Evolutionary conservation across 2,888 invertebrate species (phyloP).

Genomic region (Gymnocheta viridis): DNA sequence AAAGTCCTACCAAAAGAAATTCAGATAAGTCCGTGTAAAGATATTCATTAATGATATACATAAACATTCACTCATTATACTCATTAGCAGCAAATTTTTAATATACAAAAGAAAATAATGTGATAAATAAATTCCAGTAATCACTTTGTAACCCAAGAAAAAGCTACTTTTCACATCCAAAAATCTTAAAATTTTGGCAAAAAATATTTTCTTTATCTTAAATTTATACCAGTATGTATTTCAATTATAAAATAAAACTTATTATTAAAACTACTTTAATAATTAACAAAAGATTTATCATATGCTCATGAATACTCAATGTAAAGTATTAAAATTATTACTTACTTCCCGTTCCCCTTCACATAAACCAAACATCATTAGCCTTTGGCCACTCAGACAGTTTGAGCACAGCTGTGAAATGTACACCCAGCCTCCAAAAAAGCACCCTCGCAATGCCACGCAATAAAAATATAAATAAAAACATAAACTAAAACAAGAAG

Average conservation of each 20-base stretch:
- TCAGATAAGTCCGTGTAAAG: no score
- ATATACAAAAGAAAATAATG: no score
- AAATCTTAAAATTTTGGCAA: no score
- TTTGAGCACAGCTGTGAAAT: slow-evolving; percentile 38
- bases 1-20: no score
- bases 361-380: background rate
- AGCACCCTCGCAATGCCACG: background rate
- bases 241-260: background rate
- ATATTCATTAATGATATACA: no score
- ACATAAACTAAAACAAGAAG: background rate
- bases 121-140: no score
- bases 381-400: slow-evolving; percentile 46
- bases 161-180: no score
- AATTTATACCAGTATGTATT: background rate
- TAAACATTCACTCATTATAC: no score
- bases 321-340: slow-evolving; percentile 22
- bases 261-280: background rate
- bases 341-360: background rate
- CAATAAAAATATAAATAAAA: background rate
- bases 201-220: background rate
- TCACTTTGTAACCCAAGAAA: no score
- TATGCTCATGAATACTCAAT: background rate
- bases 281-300: background rate
- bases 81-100: no score
- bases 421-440: background rate